Evolutionary conservation across 2,888 invertebrate genomes (phyloP), one percentile per base, ranked within the genome.

Genomic region (Leucophenga maculata): DNA sequence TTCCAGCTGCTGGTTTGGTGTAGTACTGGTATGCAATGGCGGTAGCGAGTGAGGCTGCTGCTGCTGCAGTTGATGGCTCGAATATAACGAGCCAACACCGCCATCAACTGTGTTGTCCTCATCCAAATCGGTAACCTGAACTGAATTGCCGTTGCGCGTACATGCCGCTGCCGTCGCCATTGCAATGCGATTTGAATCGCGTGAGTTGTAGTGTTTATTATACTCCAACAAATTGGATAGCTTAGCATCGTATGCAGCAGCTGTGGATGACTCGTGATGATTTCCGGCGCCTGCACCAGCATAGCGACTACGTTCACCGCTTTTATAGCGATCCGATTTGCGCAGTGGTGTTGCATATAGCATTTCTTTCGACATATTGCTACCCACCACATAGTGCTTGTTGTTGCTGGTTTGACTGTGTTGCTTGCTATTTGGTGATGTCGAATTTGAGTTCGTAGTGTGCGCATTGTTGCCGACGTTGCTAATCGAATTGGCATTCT

Each of bases 241-340:
- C 39, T 88, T 88, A 9, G 83, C 75, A 54, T 86, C 84, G 22
- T 68, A 72, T 54, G 68, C 69, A 69, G 50, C 75, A 44, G 39
- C 39, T n/a, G 66, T 59, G 57, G 65, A 72, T 71, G 14, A 16
- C 6, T 64, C 62, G 3, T 22, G 26, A 13, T 60, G 72, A 60
- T 69, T 74, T 32, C 68, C 44, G 69, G 26, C 77, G 55, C 70
- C 66, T 8, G 75, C 44, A 18, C 60, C 72, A 6, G 20, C 67
- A n/a, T 77, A 85, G 4, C 88, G 85, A 68, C 80, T 81, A 20
- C 88, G 78, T 50, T 88, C 88, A 46, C 85, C 86, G 70, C 87
- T 88, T 69, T 87, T 87, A 68, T 87, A 88, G 20, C 89, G 87
- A 78, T 89, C 89, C 14, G 89, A 88, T 73, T 89, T 89, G 18